Evolutionary conservation across 2,888 invertebrate genomes (phyloP), one percentile per base, ranked within the genome.

Genomic region (Synergus laeviventris): DNA sequence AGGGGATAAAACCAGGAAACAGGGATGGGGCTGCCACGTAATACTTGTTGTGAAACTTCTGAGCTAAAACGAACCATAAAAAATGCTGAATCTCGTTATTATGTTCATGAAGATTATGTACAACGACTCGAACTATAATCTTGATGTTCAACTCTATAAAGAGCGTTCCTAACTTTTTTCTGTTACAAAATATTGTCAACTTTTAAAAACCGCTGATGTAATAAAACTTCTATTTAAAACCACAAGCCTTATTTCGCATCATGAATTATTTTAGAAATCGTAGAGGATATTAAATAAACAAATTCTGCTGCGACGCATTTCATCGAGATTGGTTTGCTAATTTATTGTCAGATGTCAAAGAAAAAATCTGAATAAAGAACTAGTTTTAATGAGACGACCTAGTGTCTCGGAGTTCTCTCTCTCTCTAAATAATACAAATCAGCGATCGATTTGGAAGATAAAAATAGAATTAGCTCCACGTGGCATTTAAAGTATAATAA

Each of bases 401-500:
- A 21, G 56, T 9, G 56, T 56, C 56, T 56, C 56, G 56, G 1
- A 56, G 21, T 21, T 56, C 56, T 56, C 56, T 49, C 16, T 42
- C 16, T 54, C 56, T 56, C 11, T 56, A 56, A 21, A 56, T 56
- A 56, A 56, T 56, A 56, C 56, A 56, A 56, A 56, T 56, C 56
- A 21, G 56, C 21, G 12, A 21, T 56, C 56, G 21, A 56, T 21
- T 56, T 4, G 12, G 56, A 56, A 21, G 11, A 9, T 11, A 3
- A 56, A 21, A 56, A 56, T 56, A 56, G 56, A 56, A 56, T 21
- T 21, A 18, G 12, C 2, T 21, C 21, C 56, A 56, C 56, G 56
- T 56, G 56, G 21, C 11, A 56, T 56, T 56, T 56, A 56, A 21
- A 56, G 21, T 21, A 56, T 11, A 56, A 21, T 49, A n/a, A 56